Conservation (phyloP, 2,113 vertebrate genomes). For the Lamprotornis superbus region DNA sequence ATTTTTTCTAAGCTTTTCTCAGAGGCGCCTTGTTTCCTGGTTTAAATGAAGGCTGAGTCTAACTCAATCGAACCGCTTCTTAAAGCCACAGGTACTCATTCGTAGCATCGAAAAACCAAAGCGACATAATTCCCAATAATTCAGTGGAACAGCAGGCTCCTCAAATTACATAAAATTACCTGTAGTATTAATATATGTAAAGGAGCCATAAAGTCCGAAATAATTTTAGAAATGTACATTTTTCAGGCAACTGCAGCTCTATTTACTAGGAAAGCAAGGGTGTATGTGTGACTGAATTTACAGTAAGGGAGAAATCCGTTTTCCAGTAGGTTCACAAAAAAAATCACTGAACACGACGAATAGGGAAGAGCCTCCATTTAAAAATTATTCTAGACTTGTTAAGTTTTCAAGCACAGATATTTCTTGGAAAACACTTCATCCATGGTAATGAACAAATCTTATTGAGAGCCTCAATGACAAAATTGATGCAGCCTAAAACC, state of each 20-base stretch:
- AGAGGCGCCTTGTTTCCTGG: accelerated
- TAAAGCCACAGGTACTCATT: neutral
- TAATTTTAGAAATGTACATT: accelerated
- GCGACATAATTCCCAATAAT: accelerated
- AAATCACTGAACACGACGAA: accelerated
- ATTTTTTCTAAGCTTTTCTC: neutral
- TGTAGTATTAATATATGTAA: accelerated
- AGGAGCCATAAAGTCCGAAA: accelerated
- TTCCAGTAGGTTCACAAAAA: accelerated
- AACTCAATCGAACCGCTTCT: accelerated
- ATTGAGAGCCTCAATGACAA: accelerated
- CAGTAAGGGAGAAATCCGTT: accelerated
- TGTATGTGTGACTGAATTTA: accelerated
- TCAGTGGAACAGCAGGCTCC: accelerated
- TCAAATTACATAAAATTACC: accelerated
- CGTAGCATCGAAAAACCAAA: accelerated
- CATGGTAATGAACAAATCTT: accelerated
- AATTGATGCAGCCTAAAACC: accelerated
- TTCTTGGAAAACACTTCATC: accelerated
- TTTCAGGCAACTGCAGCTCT: neutral
- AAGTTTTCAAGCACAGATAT: neutral
- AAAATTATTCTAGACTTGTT: accelerated
- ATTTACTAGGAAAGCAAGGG: accelerated
- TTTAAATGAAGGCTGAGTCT: neutral
- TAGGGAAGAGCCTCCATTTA: accelerated